Evolutionary conservation across 2,797 vertebrate genomes (phyloP), one percentile per base, ranked within the genome.

Genomic region (Rhinophrynus dorsalis): DNA sequence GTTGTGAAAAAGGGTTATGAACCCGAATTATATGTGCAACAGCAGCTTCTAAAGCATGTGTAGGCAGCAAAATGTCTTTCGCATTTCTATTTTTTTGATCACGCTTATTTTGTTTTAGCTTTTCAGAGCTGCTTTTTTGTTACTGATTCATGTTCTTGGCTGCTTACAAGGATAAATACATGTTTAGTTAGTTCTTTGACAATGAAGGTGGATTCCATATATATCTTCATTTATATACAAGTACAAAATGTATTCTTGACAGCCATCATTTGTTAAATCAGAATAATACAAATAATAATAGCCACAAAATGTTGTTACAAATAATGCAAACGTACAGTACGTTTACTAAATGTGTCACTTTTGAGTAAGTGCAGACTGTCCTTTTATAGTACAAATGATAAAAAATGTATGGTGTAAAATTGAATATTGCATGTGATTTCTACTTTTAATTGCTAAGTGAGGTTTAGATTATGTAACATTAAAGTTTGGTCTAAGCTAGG

Each of bases 181-280:
- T 58, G 61, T 51, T 66, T 72, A 50, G 60, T 38, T 30, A 42
- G 42, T 58, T 72, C 30, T 24, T 48, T 64, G 68, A 64, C 42
- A 58, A 65, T 51, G 26, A 65, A 71, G 68, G 54, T 72, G 69
- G 69, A 50, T 72, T 72, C 54, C 61, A 72, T 57, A 65, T 58
- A 65, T 72, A 65, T 72, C 44, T 52, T 65, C 42, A 57, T 47
- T 65, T 65, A 33, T 58, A 51, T 32, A 57, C 7, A 58, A 48
- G 33, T 7, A 65, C 20, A 50, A 13, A 52, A 47, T 64, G 68
- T 40, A 32, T 57, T 50, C 60, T 71, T 56, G 33, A 9, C 13
- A 29, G 26, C 15, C 17, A 33, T 54, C n/a, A 54, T 60, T 60
- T 60, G 20, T 30, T 37, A 15, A 60, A 32, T 29, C 11, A 59